These are phyloP conservation scores for Drosophila persimilis DNA, from an alignment of 1,140 invertebrate species.

Conservation along the genomic window DNA sequence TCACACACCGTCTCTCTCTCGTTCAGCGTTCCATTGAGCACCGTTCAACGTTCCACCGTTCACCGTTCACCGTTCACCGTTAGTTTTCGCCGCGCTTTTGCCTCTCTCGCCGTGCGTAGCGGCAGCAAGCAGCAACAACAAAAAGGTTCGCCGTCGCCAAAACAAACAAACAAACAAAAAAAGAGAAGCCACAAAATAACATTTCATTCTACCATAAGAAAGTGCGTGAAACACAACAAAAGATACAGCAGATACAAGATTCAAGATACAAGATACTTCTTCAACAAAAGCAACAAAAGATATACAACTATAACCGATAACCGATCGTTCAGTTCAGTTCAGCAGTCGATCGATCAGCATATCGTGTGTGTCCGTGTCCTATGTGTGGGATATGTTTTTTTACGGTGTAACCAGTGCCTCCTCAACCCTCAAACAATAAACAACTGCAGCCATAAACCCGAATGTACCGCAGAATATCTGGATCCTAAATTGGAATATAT, in stretches of 20 bases:
- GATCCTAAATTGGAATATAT: constrained; percentile 22
- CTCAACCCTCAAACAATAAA: constrained; percentile 32
- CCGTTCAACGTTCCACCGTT: constrained; percentile 28
- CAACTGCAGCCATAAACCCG: constrained; percentile 12
- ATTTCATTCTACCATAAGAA: no score
- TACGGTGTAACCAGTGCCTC: constrained; percentile 47
- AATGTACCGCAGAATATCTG: not conserved
- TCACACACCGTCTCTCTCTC: constrained; percentile 29
- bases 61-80: constrained; percentile 16
- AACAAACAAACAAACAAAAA: constrained; percentile 10
- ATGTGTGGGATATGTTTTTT: constrained; percentile 41
- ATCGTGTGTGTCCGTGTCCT: constrained; percentile 32
- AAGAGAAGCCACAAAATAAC: constrained; percentile 5
- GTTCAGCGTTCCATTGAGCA: constrained; percentile 29
- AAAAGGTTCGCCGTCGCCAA: constrained; percentile 31
- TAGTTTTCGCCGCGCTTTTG: constrained; percentile 32
- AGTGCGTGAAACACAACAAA: constrained; percentile 13
- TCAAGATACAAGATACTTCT: constrained; percentile 4
- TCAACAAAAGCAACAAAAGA: not conserved
- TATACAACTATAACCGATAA: constrained; percentile 8
- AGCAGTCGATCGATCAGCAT: no score
- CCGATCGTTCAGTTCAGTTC: no score
- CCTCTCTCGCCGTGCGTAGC: not conserved
- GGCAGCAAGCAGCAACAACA: constrained; percentile 21
- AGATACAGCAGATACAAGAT: constrained; percentile 8